phyloP scores from a whole-genome alignment of 2,888 invertebrate species.

The Spilarctia lutea region DNA sequence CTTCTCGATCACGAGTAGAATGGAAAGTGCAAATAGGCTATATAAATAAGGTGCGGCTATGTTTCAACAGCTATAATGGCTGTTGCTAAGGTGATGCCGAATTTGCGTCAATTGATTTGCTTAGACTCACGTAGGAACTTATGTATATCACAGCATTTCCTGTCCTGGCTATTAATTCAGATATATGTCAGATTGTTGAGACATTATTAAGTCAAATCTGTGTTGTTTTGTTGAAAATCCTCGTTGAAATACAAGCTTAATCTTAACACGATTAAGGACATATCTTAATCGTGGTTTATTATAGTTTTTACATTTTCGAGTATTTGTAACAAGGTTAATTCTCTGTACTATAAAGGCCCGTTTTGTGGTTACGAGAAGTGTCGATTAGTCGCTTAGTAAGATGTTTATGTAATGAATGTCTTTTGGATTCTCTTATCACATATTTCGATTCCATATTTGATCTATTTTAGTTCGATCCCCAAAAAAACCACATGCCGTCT shows the following conservation, averaged over 20 bases:
- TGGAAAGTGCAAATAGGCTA: conserved; percentile 60
- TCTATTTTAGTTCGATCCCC: too few relatives aligned
- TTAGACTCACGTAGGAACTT: neutral
- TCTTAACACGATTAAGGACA: neutral
- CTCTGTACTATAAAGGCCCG: neutral
- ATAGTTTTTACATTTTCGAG: neutral
- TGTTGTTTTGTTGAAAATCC: neutral
- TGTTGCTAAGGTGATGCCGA: conserved; percentile 56
- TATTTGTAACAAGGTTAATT: neutral
- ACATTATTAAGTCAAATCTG: neutral
- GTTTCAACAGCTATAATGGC: conserved; percentile 43
- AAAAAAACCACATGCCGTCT: too few relatives aligned
- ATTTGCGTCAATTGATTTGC: conserved; percentile 29
- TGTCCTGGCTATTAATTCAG: neutral
- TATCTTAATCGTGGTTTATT: neutral
- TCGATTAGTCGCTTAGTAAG: too few relatives aligned
- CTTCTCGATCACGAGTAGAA: conserved; percentile 54
- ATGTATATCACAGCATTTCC: neutral
- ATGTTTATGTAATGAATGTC: too few relatives aligned
- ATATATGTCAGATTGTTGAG: neutral
- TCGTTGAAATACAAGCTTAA: neutral
- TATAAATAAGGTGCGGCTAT: conserved; percentile 52
- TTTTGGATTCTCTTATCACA: too few relatives aligned
- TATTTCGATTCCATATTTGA: too few relatives aligned
- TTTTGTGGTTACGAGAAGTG: too few relatives aligned